Percentiles rank a stretch among this genome's conserved stretches.
These are phyloP conservation scores for Enteromius mattozi DNA, from an alignment of 2,797 vertebrate genomes.

Conservation along the genomic window DNA sequence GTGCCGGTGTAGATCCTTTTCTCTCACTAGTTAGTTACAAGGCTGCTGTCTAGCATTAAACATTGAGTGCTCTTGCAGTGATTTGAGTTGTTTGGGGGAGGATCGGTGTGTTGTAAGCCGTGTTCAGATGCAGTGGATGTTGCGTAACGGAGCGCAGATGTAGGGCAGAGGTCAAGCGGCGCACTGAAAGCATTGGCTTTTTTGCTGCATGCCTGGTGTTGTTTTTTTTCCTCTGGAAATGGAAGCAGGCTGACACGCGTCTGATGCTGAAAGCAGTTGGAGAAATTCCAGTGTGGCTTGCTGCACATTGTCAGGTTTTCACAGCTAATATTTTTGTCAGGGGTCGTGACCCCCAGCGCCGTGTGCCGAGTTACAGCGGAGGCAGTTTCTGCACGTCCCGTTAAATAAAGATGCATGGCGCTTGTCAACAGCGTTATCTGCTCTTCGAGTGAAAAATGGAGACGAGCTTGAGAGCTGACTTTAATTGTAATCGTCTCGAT, in stretches of 20 bases:
- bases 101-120: constrained; percentile 23
- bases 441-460: constrained; percentile 1
- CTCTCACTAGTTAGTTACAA: neutral
- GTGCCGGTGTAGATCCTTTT: neutral
- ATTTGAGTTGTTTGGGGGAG: neutral
- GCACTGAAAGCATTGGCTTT: constrained; percentile 25
- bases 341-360: neutral
- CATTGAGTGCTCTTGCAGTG: no score
- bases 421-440: constrained; percentile 43
- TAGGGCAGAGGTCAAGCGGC: constrained; percentile 28
- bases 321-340: constrained; percentile 2
- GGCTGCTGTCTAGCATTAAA: neutral
- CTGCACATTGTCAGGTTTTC: neutral
- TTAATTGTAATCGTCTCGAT: constrained; percentile 5
- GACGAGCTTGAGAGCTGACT: constrained; percentile 14
- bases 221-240: constrained; percentile 21
- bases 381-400: neutral
- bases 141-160: constrained; percentile 51
- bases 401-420: constrained; percentile 45
- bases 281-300: constrained; percentile 22
- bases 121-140: constrained; percentile 27
- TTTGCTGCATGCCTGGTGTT: neutral
- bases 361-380: neutral
- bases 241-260: neutral
- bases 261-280: constrained; percentile 7